Base-by-base conservation (phyloP, 2,888 invertebrate genomes). In the Sialis fuliginosa region DNA sequence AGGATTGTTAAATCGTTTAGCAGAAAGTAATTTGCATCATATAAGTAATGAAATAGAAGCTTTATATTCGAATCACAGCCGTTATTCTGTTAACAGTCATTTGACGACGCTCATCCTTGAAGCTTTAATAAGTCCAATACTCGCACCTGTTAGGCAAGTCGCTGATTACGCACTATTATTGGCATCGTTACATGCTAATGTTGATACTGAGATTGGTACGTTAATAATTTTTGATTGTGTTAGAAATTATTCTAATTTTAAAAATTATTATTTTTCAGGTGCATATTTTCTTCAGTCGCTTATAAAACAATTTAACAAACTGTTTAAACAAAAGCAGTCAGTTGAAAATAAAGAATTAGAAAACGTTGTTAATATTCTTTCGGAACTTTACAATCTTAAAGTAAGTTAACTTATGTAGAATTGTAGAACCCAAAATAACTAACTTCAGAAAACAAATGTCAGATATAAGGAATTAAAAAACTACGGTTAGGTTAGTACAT, bases 351-450 rank as follows among this genome's bases (percentile, higher is more conserved):
- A 95, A 61, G 70, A 74, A 35, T 60, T 91, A 33, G 89, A 93
- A 59, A 95, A 95, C 64, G 59, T 86, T 1, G 67, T 88, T 0
- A 68, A 82, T 1, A 72, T 90, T 43, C 65, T 95, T 5, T 75
- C 83, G 1, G 81, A 89, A 60, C 65, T 95, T 46, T 95, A 90
- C 60, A 86, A 84, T 59, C 95, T 93, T 58, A 90, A 87, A 72
- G 85, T 85, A 8, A 12, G 10, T 42, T 42, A 49, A 46, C 35
- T 4, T 31, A 42, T 40, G 6, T 33, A 33, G 35, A 37, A 5
- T 6, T 32, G 44, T 30, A 1, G 35, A 42, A 32, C 2, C 22
- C 22, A 22, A 22, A 22, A 22, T 4, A 22, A 22, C 22, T 22
- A 2, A 22, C 22, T 4, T 22, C 22, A 22, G 2, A 22, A 22